These are phyloP conservation scores for Octopus bimaculoides DNA, from an alignment of 1,140 invertebrate species.

Conservation along the genomic window DNA sequence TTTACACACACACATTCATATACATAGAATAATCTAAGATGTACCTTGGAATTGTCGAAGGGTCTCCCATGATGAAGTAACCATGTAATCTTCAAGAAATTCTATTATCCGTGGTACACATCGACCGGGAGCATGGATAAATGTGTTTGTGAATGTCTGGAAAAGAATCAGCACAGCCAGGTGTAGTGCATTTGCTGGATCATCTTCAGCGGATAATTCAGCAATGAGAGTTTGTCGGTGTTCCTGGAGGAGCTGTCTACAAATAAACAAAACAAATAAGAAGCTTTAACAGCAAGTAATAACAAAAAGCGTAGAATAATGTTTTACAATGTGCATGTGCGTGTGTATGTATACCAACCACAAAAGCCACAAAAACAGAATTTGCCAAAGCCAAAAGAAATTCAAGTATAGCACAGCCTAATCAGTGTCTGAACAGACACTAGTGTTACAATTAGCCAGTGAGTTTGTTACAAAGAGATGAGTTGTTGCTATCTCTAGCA, in stretches of 20 bases:
- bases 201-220: conserved; percentile 68
- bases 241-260: conserved; percentile 67
- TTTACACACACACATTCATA: not conserved
- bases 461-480: no score
- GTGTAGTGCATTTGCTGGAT: conserved; percentile 82
- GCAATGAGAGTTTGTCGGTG: conserved; percentile 79
- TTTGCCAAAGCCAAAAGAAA: no score
- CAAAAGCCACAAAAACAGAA: no score
- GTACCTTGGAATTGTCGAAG: conserved; percentile 77
- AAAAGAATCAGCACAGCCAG: conserved; percentile 78
- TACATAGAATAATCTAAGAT: not conserved
- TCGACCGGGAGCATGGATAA: conserved; percentile 86
- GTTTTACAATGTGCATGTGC: no score
- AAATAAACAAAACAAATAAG: conserved; percentile 16
- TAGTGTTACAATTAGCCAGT: no score
- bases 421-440: no score
- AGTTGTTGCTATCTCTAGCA: no score
- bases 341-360: no score
- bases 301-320: no score
- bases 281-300: no score
- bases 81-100: conserved; percentile 71
- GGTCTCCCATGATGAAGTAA: conserved; percentile 63
- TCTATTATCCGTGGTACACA: conserved; percentile 79
- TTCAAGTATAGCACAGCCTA: no score
- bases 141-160: conserved; percentile 71